Evolutionary conservation across 1,140 invertebrate genomes (phyloP).

Genomic region (Ganaspis sp.): DNA sequence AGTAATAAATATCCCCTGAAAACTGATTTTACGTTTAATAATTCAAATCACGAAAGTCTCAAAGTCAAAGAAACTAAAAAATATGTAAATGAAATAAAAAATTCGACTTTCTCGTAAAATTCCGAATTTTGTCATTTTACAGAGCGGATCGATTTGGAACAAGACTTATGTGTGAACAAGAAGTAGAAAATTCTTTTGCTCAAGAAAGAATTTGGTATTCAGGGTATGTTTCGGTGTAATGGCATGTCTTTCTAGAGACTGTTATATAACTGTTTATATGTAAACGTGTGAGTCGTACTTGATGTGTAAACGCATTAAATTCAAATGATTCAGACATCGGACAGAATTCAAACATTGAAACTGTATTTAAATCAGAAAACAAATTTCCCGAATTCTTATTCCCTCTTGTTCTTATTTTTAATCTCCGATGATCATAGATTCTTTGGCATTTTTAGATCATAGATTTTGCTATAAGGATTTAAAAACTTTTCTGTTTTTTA

Average conservation of each 20-base stretch:
- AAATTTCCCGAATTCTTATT: background rate
- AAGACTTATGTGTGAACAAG: conserved; percentile 22
- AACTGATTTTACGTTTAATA: too few relatives aligned
- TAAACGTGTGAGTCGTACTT: conserved; percentile 46
- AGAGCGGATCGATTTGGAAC: conserved; percentile 22
- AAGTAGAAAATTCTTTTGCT: background rate
- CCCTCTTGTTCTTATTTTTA: too few relatives aligned
- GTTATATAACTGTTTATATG: conserved; percentile 58
- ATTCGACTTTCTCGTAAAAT: too few relatives aligned
- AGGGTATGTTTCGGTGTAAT: conserved; percentile 53
- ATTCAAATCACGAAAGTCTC: too few relatives aligned
- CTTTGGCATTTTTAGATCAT: too few relatives aligned
- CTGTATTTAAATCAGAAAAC: background rate
- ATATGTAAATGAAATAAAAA: too few relatives aligned
- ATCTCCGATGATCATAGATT: too few relatives aligned
- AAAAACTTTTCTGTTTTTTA: background rate
- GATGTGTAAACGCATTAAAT: conserved; percentile 53
- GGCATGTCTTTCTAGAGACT: conserved; percentile 55
- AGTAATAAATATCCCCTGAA: too few relatives aligned
- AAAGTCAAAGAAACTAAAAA: too few relatives aligned
- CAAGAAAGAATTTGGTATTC: conserved; percentile 57
- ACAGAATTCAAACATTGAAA: background rate
- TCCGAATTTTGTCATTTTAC: background rate
- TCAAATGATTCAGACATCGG: background rate
- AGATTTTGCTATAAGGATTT: too few relatives aligned